Percentiles rank a stretch among this genome's conserved stretches.
These are phyloP conservation scores for Merluccius polli DNA, from an alignment of 2,797 vertebrate species.

Conservation along the genomic window DNA sequence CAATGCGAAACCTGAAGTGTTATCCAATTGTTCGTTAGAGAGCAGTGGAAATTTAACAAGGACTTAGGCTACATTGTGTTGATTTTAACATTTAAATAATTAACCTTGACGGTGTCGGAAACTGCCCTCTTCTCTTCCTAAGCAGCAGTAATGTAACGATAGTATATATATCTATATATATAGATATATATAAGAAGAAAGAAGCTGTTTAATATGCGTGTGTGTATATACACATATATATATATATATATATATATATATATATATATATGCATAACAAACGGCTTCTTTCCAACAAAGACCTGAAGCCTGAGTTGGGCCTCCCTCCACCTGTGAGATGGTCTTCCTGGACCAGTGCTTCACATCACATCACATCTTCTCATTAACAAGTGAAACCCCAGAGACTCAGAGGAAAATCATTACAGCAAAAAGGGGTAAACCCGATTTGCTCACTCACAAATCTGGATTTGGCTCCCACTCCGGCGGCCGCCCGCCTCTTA, in stretches of 20 bases:
- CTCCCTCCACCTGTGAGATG: constrained; percentile 31
- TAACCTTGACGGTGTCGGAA: neutral
- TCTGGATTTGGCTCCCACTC: neutral
- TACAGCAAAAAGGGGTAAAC: constrained; percentile 12
- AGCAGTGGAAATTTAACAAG: neutral
- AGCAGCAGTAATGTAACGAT: neutral
- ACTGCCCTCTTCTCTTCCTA: neutral
- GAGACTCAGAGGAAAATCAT: constrained; percentile 6
- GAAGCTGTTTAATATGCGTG: too few relatives aligned
- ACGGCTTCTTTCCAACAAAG: constrained; percentile 10
- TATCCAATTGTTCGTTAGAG: neutral
- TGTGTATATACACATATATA: too few relatives aligned
- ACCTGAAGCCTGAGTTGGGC: constrained; percentile 4
- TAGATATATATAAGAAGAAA: too few relatives aligned
- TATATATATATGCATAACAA: constrained; percentile 2
- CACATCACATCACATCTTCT: neutral
- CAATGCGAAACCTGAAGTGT: neutral
- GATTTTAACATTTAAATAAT: neutral
- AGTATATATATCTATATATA: too few relatives aligned
- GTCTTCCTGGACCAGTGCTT: neutral
- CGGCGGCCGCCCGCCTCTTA: constrained; percentile 24
- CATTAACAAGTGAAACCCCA: constrained; percentile 21
- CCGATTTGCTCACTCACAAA: constrained; percentile 9
- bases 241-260: neutral
- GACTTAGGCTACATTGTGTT: neutral